Evolutionary conservation across 1,140 invertebrate species (phyloP).

Genomic region (Drosophila pandora): DNA sequence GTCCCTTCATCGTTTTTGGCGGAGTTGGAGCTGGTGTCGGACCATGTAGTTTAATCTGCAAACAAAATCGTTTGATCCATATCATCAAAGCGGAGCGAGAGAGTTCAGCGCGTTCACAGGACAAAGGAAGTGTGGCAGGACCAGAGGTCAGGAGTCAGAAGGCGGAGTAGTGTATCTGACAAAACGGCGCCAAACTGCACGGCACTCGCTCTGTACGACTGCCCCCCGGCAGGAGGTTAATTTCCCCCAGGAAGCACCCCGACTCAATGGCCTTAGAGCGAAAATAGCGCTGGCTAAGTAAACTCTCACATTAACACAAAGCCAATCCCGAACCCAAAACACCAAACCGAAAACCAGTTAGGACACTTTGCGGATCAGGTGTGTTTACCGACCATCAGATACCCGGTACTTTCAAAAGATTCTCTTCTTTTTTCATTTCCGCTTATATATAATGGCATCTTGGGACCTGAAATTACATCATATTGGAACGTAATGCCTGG

Average conservation of each 20-base stretch:
- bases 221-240: constrained; percentile 70
- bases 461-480: not conserved
- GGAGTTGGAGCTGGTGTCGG: constrained; percentile 52
- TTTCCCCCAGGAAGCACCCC: constrained; percentile 73
- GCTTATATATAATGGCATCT: no score
- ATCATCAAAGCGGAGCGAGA: constrained; percentile 41
- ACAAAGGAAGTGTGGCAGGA: constrained; percentile 1
- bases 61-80: constrained; percentile 81
- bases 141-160: not conserved
- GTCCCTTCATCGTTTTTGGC: constrained; percentile 5
- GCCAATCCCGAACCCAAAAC: constrained; percentile 28
- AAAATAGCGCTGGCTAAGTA: constrained; percentile 68
- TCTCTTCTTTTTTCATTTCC: constrained; percentile 12
- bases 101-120: not conserved
- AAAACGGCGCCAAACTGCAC: constrained; percentile 48
- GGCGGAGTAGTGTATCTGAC: constrained; percentile 10
- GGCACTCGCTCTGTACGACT: constrained; percentile 12
- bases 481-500: not conserved
- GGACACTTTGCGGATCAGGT: not conserved
- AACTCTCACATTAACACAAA: constrained; percentile 73
- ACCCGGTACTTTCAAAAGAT: constrained; percentile 3
- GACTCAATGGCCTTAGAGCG: constrained; percentile 74
- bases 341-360: constrained; percentile 32
- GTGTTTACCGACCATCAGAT: constrained; percentile 26
- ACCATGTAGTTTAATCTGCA: constrained; percentile 73